Evolutionary conservation across 2,888 invertebrate genomes (phyloP).

Genomic region (Junonia oenone): DNA sequence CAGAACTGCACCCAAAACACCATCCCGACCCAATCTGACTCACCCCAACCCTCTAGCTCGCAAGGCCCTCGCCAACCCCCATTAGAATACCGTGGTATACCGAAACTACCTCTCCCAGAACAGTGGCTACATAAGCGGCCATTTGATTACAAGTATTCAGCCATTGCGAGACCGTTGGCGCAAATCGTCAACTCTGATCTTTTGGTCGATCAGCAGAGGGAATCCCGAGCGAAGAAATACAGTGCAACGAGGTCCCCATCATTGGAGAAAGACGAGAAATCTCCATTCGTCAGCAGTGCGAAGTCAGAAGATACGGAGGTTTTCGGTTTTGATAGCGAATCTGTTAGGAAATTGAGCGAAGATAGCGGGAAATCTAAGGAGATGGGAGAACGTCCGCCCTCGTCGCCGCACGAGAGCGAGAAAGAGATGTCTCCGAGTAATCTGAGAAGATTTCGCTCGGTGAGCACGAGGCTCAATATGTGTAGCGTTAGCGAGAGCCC

Average conservation of each 20-base stretch:
- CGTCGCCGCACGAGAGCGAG: conserved; percentile 42
- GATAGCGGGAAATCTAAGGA: conserved; percentile 38
- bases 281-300: conserved; percentile 56
- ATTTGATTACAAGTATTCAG: conserved; percentile 59
- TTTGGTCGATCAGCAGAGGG: conserved; percentile 53
- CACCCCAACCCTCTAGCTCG: conserved; percentile 35
- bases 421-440: conserved; percentile 55
- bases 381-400: conserved; percentile 33
- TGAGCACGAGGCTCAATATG: conserved; percentile 65
- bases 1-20: conserved; percentile 34
- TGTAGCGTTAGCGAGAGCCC: conserved; percentile 57
- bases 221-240: conserved; percentile 57
- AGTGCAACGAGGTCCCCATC: conserved; percentile 73
- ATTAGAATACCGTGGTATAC: conserved; percentile 45
- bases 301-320: conserved; percentile 50
- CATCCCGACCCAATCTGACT: conserved; percentile 30
- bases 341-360: conserved; percentile 45
- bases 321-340: conserved; percentile 61
- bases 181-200: conserved; percentile 55
- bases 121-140: conserved; percentile 69
- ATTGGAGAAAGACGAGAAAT: conserved; percentile 74
- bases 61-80: conserved; percentile 34
- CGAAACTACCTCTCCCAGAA: conserved; percentile 62
- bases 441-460: conserved; percentile 58
- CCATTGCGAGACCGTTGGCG: conserved; percentile 60